These are phyloP conservation scores for Thermophis baileyi DNA, from an alignment of 2,113 vertebrate species.

Conservation along the genomic window DNA sequence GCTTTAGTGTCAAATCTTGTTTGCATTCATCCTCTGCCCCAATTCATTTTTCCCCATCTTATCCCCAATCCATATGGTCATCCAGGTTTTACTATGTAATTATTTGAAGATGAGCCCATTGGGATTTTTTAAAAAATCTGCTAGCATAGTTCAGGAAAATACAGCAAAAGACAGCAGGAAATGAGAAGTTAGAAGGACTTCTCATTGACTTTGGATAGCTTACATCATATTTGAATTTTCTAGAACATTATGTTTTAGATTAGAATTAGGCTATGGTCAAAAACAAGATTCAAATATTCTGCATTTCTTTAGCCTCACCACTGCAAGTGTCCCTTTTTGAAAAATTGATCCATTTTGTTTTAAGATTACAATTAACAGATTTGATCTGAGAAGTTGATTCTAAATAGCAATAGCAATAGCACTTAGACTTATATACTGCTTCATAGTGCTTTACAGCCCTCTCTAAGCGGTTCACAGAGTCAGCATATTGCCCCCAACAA, in stretches of 20 bases:
- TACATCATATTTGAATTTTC: not conserved
- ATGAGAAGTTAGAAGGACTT: not conserved
- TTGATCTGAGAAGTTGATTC: not conserved
- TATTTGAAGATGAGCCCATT: not conserved
- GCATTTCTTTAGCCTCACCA: not conserved
- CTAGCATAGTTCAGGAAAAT: not conserved
- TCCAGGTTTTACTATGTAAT: not conserved
- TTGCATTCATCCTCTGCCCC: not conserved
- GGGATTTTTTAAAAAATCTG: not conserved
- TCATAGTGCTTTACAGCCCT: too few relatives aligned
- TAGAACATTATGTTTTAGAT: not conserved
- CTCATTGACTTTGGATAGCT: not conserved
- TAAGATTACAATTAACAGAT: not conserved
- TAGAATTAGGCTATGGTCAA: not conserved
- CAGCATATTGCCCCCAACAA: too few relatives aligned
- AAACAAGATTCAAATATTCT: not conserved
- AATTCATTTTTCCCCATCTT: not conserved
- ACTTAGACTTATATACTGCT: too few relatives aligned
- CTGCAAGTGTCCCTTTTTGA: not conserved
- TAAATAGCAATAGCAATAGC: too few relatives aligned
- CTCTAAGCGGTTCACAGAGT: too few relatives aligned
- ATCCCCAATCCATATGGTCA: not conserved
- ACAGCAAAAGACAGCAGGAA: not conserved
- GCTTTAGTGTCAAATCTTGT: not conserved
- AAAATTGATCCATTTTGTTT: not conserved